Evolutionary conservation across 2,797 vertebrate genomes (phyloP).

Genomic region (Pseudochirops corinnae): DNA sequence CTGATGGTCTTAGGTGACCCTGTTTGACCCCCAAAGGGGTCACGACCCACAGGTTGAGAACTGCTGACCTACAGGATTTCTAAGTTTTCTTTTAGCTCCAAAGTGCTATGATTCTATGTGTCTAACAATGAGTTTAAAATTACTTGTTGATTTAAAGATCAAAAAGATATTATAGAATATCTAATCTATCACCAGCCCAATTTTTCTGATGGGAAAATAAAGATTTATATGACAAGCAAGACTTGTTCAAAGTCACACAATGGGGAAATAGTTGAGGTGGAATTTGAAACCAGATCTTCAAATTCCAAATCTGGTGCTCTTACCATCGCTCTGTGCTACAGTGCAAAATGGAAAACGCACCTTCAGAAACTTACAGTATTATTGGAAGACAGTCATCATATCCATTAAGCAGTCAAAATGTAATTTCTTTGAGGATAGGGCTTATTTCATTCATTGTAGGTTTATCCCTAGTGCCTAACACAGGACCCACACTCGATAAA

Average conservation of each 20-base stretch:
- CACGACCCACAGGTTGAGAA: no score
- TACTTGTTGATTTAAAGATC: background rate
- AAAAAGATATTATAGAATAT: background rate
- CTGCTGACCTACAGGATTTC: background rate
- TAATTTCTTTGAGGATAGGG: slow-evolving; percentile 4
- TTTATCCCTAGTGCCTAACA: background rate
- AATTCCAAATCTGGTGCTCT: background rate
- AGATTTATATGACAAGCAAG: background rate
- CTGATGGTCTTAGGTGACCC: no score
- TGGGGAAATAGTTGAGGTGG: background rate
- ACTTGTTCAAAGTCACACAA: background rate
- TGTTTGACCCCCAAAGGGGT: no score
- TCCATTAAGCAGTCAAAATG: slow-evolving; percentile 23
- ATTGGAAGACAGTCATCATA: background rate
- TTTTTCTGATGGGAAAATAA: background rate
- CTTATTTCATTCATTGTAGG: background rate
- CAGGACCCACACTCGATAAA: background rate
- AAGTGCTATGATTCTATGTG: background rate
- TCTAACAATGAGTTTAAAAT: slow-evolving; percentile 3
- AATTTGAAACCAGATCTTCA: background rate
- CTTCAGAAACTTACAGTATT: slow-evolving; percentile 9
- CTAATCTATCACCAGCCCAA: background rate
- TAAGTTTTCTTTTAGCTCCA: slow-evolving; percentile 24
- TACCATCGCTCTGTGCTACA: background rate
- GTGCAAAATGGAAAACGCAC: background rate